phyloP scores from a whole-genome alignment of 2,797 vertebrate genomes.

The Mus minutoides region DNA sequence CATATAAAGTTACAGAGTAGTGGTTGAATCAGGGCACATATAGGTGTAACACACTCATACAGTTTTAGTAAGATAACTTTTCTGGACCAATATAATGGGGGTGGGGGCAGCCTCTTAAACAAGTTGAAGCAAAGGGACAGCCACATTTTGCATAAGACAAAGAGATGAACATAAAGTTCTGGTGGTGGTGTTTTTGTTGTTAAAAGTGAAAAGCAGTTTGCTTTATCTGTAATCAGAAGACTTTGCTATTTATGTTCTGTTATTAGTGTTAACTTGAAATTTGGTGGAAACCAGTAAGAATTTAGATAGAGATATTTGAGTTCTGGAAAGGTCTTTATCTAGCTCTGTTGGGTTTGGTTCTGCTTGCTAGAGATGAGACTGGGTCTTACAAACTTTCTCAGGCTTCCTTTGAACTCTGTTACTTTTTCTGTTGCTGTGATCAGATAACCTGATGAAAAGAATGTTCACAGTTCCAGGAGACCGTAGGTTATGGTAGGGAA shows the following conservation, averaged over 20 bases:
- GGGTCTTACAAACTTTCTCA: background rate
- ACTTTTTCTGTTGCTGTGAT: background rate
- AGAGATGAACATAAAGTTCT: background rate
- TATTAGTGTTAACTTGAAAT: background rate
- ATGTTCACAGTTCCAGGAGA: background rate
- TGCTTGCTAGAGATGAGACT: background rate
- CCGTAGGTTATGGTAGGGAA: background rate
- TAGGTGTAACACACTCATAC: background rate
- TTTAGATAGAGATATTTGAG: background rate
- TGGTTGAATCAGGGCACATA: background rate
- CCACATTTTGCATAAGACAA: background rate
- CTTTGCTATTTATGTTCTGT: background rate
- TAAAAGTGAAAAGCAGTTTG: background rate
- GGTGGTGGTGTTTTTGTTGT: background rate
- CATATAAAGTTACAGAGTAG: background rate
- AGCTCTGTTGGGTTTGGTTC: background rate
- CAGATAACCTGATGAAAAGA: background rate
- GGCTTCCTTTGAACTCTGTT: background rate
- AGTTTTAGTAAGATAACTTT: background rate
- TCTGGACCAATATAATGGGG: background rate
- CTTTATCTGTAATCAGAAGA: background rate
- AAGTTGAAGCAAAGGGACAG: background rate
- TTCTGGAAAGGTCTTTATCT: background rate
- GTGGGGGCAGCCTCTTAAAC: background rate
- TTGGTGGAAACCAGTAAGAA: background rate